Conservation (phyloP, 1,140 invertebrate genomes). For the Xylocopa sonorina region DNA sequence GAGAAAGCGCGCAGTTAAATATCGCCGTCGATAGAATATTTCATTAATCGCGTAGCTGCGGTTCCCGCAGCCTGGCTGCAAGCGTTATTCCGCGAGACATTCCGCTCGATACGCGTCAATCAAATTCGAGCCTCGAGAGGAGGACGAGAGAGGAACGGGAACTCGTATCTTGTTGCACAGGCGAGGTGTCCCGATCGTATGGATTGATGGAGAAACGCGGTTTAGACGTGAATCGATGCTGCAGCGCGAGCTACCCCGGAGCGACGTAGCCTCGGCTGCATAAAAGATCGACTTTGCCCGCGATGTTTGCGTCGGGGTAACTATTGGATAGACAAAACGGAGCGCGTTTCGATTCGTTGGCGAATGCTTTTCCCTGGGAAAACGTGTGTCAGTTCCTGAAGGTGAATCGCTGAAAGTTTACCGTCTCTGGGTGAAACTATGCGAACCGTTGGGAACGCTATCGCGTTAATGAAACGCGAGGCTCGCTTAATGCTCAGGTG, state of each 20-base stretch:
- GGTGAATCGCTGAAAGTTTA: too few species aligned
- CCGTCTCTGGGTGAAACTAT: too few species aligned
- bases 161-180: neutral
- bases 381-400: too few species aligned
- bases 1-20: conserved; percentile 51
- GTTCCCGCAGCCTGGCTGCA: neutral
- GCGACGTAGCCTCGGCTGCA: neutral
- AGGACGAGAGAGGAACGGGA: too few species aligned
- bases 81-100: neutral
- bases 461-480: neutral
- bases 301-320: neutral
- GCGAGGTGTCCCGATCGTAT: neutral
- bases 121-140: neutral
- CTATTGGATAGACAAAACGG: neutral
- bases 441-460: too few species aligned
- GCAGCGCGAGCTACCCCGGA: neutral
- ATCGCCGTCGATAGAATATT: conserved; percentile 64
- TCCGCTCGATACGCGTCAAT: neutral
- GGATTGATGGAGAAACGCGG: conserved; percentile 6
- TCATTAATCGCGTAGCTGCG: conserved; percentile 54
- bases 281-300: neutral
- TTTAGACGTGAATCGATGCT: neutral
- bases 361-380: too few species aligned
- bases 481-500: conserved; percentile 6
- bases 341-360: too few species aligned